These are phyloP conservation scores for Spondyliosoma cantharus DNA, from an alignment of 2,797 vertebrate species.

Conservation along the genomic window DNA sequence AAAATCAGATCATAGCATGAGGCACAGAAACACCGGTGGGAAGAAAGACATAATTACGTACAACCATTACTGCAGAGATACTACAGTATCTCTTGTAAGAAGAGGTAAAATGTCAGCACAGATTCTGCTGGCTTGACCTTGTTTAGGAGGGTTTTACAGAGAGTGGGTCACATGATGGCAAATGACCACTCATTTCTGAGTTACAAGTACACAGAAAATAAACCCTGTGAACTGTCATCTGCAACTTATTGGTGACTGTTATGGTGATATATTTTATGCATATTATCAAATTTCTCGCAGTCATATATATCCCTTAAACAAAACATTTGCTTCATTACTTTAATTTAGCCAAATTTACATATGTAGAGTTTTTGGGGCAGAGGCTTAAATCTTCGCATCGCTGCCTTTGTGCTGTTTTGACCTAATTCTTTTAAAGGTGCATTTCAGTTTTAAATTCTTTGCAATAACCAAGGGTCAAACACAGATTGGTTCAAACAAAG, in stretches of 20 bases:
- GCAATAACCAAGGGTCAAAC: constrained; percentile 66
- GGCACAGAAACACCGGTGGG: background rate
- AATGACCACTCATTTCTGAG: constrained; percentile 1
- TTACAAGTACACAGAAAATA: constrained; percentile 14
- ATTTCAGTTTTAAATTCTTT: constrained; percentile 53
- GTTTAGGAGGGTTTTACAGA: background rate
- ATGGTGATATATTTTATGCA: constrained; percentile 13
- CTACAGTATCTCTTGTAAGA: constrained; percentile 1
- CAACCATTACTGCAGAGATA: constrained; percentile 10
- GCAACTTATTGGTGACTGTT: constrained; percentile 41
- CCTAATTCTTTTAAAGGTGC: constrained; percentile 41
- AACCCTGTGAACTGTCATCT: constrained; percentile 6
- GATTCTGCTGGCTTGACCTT: constrained; percentile 18
- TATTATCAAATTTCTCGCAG: constrained; percentile 33
- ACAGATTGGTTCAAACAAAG: constrained; percentile 64
- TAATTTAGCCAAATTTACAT: constrained; percentile 29
- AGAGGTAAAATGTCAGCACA: constrained; percentile 17
- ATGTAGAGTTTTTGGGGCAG: background rate
- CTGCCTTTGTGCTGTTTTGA: constrained; percentile 32
- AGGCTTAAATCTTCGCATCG: constrained; percentile 30
- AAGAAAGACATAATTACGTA: constrained; percentile 25
- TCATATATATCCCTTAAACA: constrained; percentile 41
- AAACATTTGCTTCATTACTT: constrained; percentile 42
- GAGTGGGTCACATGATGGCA: constrained; percentile 5
- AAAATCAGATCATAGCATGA: background rate